Evolutionary conservation across 2,113 vertebrate genomes (phyloP).

Genomic region (Hypomesus transpacificus): DNA sequence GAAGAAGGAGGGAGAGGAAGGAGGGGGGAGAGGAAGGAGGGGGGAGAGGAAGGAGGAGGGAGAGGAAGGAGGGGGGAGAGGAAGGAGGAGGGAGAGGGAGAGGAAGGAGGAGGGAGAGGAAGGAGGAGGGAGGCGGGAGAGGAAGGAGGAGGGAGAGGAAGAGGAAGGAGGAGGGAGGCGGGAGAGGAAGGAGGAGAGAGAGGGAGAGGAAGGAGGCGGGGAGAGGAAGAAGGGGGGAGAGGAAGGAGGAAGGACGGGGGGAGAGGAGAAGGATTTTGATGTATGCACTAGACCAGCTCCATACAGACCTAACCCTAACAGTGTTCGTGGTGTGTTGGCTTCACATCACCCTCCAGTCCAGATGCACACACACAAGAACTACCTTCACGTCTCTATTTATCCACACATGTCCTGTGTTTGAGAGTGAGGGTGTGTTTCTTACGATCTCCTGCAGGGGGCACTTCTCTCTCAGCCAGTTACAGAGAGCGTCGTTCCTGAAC

Average conservation of each 20-base stretch:
- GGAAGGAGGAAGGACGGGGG: background rate
- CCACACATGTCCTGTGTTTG: background rate
- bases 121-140: background rate
- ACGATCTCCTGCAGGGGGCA: slow-evolving; percentile 72
- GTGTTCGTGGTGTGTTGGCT: no score
- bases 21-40: background rate
- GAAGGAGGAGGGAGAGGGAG: background rate
- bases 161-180: background rate
- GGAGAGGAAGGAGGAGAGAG: background rate
- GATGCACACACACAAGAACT: no score
- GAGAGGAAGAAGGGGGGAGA: background rate
- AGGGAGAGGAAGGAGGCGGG: no score
- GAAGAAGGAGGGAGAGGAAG: background rate
- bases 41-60: no score
- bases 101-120: background rate
- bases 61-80: background rate
- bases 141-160: background rate
- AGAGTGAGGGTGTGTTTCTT: slow-evolving; percentile 27
- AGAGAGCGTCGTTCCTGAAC: slow-evolving; percentile 73
- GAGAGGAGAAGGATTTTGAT: no score
- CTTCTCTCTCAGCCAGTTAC: slow-evolving; percentile 72
- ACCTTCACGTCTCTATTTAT: background rate
- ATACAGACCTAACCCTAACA: no score
- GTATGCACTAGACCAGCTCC: no score
- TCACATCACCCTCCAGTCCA: no score